These are phyloP conservation scores for Dendroctonus valens DNA, from an alignment of 1,140 invertebrate genomes.

Conservation along the genomic window DNA sequence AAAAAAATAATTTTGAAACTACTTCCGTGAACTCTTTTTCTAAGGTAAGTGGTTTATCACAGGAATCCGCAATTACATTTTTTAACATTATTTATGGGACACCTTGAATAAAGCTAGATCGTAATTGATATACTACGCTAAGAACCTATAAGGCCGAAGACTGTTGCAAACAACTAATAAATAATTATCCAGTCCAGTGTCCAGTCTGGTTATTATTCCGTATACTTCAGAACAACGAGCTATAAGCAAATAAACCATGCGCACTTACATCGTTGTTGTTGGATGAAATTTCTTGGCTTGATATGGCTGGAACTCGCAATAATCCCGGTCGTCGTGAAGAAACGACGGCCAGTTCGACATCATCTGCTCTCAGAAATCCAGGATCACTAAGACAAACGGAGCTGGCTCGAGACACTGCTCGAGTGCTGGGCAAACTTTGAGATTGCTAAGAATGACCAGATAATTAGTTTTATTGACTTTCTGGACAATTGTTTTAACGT, in stretches of 20 bases:
- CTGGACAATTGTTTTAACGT: conserved; percentile 16
- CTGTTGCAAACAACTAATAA: too few species aligned
- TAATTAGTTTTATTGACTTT: conserved; percentile 2
- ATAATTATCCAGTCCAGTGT: too few species aligned
- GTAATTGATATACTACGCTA: too few species aligned
- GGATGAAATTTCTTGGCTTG: conserved; percentile 47
- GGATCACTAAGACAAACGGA: conserved; percentile 47
- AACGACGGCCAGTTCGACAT: conserved; percentile 38
- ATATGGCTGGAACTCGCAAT: conserved; percentile 56
- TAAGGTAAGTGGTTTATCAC: too few species aligned
- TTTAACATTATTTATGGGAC: neutral
- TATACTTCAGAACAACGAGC: too few species aligned
- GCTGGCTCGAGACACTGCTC: conserved; percentile 49
- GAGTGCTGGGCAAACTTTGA: conserved; percentile 44
- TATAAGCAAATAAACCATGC: too few species aligned
- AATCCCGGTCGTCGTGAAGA: conserved; percentile 51
- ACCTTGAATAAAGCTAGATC: neutral
- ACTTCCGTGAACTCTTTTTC: too few species aligned
- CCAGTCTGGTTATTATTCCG: too few species aligned
- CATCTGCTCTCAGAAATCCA: conserved; percentile 35
- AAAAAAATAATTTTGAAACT: too few species aligned
- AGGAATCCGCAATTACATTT: neutral
- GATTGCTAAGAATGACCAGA: conserved; percentile 15
- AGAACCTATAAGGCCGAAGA: too few species aligned
- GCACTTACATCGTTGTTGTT: conserved; percentile 46